Conservation (phyloP, 2,888 invertebrate species). For the Sialis lutaria region DNA sequence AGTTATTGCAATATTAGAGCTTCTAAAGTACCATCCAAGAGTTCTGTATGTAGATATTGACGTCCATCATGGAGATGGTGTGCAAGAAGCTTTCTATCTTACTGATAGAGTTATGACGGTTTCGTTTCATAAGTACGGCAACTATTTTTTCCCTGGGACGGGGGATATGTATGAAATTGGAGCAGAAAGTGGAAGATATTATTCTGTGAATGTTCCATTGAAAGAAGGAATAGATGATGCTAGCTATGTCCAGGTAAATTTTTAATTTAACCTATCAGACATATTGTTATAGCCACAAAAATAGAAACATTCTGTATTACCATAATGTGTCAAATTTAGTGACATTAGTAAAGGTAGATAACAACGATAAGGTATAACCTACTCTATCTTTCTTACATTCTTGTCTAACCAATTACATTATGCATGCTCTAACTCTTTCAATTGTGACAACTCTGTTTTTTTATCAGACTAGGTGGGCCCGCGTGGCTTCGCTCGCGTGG, state of each 20-base stretch:
- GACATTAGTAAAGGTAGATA: too few relatives aligned
- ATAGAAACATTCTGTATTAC: too few relatives aligned
- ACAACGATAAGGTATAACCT: too few relatives aligned
- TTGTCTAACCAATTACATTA: too few relatives aligned
- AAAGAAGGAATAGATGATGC: slow-evolving; percentile 95
- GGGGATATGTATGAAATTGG: slow-evolving; percentile 99
- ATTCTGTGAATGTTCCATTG: slow-evolving; percentile 95
- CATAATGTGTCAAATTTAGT: too few relatives aligned
- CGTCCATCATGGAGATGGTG: slow-evolving; percentile 94
- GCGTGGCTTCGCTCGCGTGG: too few relatives aligned
- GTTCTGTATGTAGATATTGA: slow-evolving; percentile 98
- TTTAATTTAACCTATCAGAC: too few relatives aligned
- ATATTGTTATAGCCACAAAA: too few relatives aligned
- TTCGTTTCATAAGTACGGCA: slow-evolving; percentile 97
- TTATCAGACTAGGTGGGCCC: too few relatives aligned
- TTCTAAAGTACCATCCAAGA: slow-evolving; percentile 82
- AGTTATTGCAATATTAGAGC: slow-evolving; percentile 89
- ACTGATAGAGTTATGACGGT: slow-evolving; percentile 99
- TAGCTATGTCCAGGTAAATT: slow-evolving; percentile 60
- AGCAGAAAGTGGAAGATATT: slow-evolving; percentile 87
- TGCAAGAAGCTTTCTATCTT: slow-evolving; percentile 94
- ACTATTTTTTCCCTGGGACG: slow-evolving; percentile 95
- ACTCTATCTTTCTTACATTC: too few relatives aligned
- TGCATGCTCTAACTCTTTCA: too few relatives aligned
- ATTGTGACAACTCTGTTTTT: too few relatives aligned